phyloP scores from a whole-genome alignment of 2,888 invertebrate genomes.

The Penaeus monodon region DNA sequence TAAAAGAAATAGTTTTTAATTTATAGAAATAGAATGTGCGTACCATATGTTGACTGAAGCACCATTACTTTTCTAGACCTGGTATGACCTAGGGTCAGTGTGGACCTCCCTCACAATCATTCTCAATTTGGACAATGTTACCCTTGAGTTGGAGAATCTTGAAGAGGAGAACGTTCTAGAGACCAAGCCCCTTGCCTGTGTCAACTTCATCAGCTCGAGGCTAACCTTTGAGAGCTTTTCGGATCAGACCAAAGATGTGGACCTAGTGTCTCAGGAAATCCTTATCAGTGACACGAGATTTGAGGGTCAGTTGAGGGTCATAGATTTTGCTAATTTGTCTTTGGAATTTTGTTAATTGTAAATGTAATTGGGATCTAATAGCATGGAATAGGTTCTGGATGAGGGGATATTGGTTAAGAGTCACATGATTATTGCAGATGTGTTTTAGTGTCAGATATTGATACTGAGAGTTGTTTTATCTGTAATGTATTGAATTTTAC shows the following conservation, averaged over 20 bases:
- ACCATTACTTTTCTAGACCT: no score
- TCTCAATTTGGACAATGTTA: constrained; percentile 75
- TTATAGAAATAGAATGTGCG: no score
- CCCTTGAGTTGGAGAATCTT: constrained; percentile 77
- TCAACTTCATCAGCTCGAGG: constrained; percentile 92
- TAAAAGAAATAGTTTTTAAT: no score
- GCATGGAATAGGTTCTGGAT: no score
- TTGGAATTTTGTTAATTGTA: background rate
- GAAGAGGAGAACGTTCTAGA: constrained; percentile 68
- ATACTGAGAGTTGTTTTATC: no score
- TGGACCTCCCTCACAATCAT: constrained; percentile 63
- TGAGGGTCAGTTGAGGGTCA: constrained; percentile 68
- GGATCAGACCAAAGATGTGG: constrained; percentile 90
- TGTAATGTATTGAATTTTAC: no score
- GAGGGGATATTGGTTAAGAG: no score
- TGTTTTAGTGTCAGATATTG: no score
- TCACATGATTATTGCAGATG: no score
- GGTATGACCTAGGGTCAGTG: background rate
- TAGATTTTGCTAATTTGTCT: constrained; percentile 13
- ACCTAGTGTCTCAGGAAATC: constrained; percentile 92
- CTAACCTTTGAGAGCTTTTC: constrained; percentile 88
- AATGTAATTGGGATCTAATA: no score
- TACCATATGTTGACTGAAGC: no score
- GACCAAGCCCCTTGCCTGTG: constrained; percentile 77
- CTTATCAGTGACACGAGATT: constrained; percentile 82